Base-by-base conservation (phyloP, 2,113 vertebrate species). In the Neodontobutis hainanensis region DNA sequence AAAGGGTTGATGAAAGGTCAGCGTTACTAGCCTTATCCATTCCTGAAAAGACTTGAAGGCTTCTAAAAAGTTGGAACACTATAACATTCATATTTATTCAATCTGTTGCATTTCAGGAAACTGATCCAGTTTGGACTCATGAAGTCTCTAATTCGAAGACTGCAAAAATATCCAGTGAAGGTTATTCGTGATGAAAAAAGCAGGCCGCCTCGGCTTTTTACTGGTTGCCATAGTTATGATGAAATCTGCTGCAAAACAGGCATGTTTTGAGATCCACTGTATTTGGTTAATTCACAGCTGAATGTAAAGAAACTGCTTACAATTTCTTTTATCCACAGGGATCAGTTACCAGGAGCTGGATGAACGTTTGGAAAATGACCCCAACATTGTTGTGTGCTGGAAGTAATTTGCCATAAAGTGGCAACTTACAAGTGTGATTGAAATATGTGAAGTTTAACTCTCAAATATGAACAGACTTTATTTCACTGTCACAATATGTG, bases 171-270 rank as follows among this genome's bases (percentile, higher is more conserved):
- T 70, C 97, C 97, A 0, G 95, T 99, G 34, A 97, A 97, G 81
- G 92, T 97, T 0, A 74, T 91, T 0, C 92, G 90, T 3, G 97
- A 99, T 0, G 96, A 98, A 61, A 91, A 92, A 44, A 95, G 94
- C 88, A 94, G 93, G 61, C 94, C 93, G 0, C 95, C 96, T 16
- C 93, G 95, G 10, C 94, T 99, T 27, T 99, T 95, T 66, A 98
- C 97, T 0, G 97, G 97, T 32, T 96, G 95, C 65, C 97, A 99
- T 80, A 99, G 97, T 90, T 99, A 98, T 0, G 97, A 99, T 34
- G 96, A 99, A 86, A 99, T 99, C 87, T 99, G 97, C 92, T 99
- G 97, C 86, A 98, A 99, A 91, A 99, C 97, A 0, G 97, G 97
- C 94, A 88, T 47, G 87, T 76, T 51, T 58, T 59, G 4, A 15